Evolutionary conservation across 2,888 invertebrate genomes (phyloP).

Genomic region (Nomada ferruginata): DNA sequence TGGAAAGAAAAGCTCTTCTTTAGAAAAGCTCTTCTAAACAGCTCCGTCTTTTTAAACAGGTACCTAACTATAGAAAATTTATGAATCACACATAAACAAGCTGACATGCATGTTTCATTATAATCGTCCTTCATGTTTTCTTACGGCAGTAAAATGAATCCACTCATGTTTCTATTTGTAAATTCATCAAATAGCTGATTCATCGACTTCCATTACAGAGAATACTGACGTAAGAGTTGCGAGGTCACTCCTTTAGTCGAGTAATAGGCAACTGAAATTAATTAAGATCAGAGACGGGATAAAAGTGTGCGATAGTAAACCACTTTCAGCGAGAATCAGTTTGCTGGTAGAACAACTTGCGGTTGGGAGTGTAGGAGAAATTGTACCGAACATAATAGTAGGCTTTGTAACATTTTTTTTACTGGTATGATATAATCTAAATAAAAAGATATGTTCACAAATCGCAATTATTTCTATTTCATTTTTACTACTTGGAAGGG

Average conservation of each 20-base stretch:
- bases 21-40: no score
- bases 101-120: not conserved
- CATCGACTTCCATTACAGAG: conserved; percentile 34
- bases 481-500: no score
- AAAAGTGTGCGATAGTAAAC: conserved; percentile 50
- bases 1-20: no score
- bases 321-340: conserved; percentile 27
- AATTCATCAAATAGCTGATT: conserved; percentile 46
- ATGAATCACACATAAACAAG: not conserved
- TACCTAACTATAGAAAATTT: no score
- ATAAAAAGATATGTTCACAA: no score
- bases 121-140: conserved; percentile 13
- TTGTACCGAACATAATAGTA: not conserved
- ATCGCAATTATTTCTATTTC: no score
- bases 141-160: conserved; percentile 9
- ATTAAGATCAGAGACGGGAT: conserved; percentile 64
- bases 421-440: no score
- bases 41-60: not conserved
- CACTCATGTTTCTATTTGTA: conserved; percentile 31
- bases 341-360: not conserved
- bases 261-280: conserved; percentile 67
- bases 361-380: conserved; percentile 8
- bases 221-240: conserved; percentile 45
- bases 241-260: conserved; percentile 43
- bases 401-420: conserved; percentile 5